Evolutionary conservation across 2,797 vertebrate genomes (phyloP).

Genomic region (Octomys mimax): DNA sequence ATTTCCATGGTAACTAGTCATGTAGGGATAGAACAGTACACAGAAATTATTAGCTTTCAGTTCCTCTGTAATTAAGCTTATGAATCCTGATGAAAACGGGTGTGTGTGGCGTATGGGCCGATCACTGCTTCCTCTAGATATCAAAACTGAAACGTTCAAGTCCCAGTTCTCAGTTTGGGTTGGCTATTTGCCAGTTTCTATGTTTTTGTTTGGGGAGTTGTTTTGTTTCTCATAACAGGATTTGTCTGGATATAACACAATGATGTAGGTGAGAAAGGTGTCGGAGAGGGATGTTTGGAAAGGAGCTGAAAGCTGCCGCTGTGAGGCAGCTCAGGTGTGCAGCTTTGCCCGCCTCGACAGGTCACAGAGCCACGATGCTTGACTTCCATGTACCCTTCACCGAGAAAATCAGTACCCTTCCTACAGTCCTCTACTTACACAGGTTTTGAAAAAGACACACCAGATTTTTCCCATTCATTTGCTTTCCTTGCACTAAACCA

Average conservation of each 20-base stretch:
- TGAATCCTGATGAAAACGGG: conserved; percentile 65
- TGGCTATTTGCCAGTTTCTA: neutral
- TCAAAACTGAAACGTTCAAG: conserved; percentile 46
- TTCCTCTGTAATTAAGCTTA: conserved; percentile 74
- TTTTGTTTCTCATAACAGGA: conserved; percentile 32
- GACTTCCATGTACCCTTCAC: neutral
- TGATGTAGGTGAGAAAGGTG: neutral
- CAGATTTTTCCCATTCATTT: neutral
- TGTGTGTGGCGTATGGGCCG: conserved; percentile 15
- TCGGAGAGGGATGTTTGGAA: neutral
- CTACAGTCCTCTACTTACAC: neutral
- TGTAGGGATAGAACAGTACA: conserved; percentile 50
- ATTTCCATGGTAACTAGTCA: conserved; percentile 64
- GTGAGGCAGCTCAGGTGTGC: fast-evolving
- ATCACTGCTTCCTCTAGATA: conserved; percentile 24
- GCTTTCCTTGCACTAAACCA: neutral
- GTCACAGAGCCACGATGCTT: neutral
- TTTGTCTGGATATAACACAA: conserved; percentile 17
- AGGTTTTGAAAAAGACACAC: neutral
- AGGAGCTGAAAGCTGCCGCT: neutral
- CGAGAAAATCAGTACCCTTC: neutral
- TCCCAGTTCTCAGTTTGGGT: neutral
- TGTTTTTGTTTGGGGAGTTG: neutral
- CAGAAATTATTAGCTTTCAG: conserved; percentile 71
- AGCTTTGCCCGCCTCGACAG: fast-evolving